Base-by-base conservation (phyloP, 2,888 invertebrate species). In the Eristalis arbustorum region DNA sequence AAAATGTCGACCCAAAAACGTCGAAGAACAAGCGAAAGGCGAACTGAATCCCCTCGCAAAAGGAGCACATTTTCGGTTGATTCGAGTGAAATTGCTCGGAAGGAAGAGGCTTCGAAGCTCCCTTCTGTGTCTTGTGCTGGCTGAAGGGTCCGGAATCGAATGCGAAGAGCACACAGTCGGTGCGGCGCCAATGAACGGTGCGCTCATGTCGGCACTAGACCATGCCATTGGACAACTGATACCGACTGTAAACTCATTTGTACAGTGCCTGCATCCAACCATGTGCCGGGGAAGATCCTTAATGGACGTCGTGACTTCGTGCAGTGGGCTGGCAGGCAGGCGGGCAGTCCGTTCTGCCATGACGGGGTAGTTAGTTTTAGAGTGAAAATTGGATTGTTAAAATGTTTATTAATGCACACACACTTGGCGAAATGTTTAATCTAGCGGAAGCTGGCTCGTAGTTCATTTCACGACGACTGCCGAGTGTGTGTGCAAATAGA, bases 111-210 rank as follows among this genome's bases (percentile, higher is more conserved):
- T 68, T 81, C 40, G 40, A 18, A 13, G 40, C 40, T 73, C 40
- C 68, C 14, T 22, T 31, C 10, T 67, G 56, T 73, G 37, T 79
- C 34, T 40, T 62, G 62, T 68, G 56, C 61, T 79, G 64, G 69
- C 57, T 62, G 67, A 28, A 18, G 59, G 59, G 66, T 25, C 64
- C 25, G 59, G 42, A 68, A 68, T 78, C 63, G 68, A 79, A 72
- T 75, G 40, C 69, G 66, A 77, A 49, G 49, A 49, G 59, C 22
- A 62, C 22, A 62, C 25, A 75, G 84, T 61, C 84, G 57, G 22
- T 42, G n/a, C 34, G 84, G 80, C 80, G 80, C 84, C 84, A 80
- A 71, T 75, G 71, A 84, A 80, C 66, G 42, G 49, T 61, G 74
- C 56, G 61, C 56, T 40, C 49, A 84, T 57, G 40, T 28, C 77